Base-by-base conservation (phyloP, 92 coral and sea anemone species). In the Scolanthus callimorphus region DNA sequence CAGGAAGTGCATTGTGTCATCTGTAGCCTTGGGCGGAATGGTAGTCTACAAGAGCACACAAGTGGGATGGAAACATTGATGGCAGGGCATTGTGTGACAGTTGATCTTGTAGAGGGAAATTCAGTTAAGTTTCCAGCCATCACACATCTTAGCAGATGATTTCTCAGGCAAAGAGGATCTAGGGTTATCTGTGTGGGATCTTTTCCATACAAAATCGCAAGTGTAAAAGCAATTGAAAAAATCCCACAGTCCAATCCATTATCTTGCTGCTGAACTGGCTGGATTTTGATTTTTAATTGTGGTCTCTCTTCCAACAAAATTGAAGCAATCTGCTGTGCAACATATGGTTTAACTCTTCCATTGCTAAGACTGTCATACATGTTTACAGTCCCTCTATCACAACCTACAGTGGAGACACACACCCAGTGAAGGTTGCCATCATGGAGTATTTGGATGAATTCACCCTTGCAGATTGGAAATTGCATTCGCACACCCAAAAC, bases 231-330 rank as follows among this genome's bases (percentile, higher is more conserved):
- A 11, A 81, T 39, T 8, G 83, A 78, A 51, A 75, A 60, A 1
- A 76, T 58, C 17, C 88, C 83, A 57, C 88, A 81, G 60, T 81
- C 81, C 26, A 55, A 59, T 2, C 69, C 51, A 23, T 75, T 68
- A 6, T 23, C 44, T 41, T 81, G 83, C 50, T 60, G 76, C 39
- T 69, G 83, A 27, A 61, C 78, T 17, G 76, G 48, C 22, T 28
- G 31, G 24, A 68, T 37, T 1, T 65, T 63, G 0, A 73, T 25
- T 15, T 27, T 53, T 15, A 74, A 68, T 3, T 28, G 53, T 12
- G 27, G 31, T 12, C 60, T 62, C 1, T 70, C 34, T 15, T 76
- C 15, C n/a, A n/a, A n/a, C n/a, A n/a, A n/a, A 31, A 56, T 17
- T 20, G 45, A 51, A 10, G 81, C 74, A 15, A 76, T 57, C 39